A percentile compares a stretch with the other conserved stretches of the same genome.
phyloP scores from a whole-genome alignment of 2,888 invertebrate species.

The Crematogaster levior region DNA sequence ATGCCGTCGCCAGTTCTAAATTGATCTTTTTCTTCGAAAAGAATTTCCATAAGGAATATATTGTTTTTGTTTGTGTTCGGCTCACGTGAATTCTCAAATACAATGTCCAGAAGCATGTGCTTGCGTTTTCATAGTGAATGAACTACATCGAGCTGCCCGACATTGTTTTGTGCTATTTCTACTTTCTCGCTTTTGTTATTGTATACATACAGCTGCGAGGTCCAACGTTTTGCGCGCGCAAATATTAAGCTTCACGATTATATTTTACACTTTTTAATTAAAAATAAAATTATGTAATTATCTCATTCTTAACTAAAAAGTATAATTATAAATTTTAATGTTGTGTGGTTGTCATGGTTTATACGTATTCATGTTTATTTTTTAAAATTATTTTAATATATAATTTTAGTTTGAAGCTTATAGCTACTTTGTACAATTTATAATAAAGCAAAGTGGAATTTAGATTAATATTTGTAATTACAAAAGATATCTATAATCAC shows the following conservation, averaged over 20 bases:
- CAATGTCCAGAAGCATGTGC: conserved; percentile 7
- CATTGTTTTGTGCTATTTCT: background rate
- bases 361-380: background rate
- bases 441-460: background rate
- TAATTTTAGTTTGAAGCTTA: background rate
- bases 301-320: background rate
- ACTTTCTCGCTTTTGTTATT: background rate
- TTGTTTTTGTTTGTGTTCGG: conserved; percentile 19
- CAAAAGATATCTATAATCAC: too few relatives aligned
- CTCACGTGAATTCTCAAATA: conserved; percentile 12
- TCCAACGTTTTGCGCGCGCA: background rate
- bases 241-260: background rate
- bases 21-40: conserved; percentile 42
- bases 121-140: conserved; percentile 16
- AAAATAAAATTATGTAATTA: background rate
- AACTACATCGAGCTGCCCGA: background rate
- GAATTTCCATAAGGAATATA: conserved; percentile 37
- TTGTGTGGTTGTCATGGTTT: background rate
- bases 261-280: background rate
- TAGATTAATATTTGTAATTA: background rate
- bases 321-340: background rate
- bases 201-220: background rate
- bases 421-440: background rate
- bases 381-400: background rate
- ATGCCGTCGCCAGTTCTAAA: conserved; percentile 7